Percentiles rank a stretch among this genome's conserved stretches.
Evolutionary conservation across 2,888 invertebrate genomes (phyloP).

Genomic region (Acanthacorydalis orientalis): DNA sequence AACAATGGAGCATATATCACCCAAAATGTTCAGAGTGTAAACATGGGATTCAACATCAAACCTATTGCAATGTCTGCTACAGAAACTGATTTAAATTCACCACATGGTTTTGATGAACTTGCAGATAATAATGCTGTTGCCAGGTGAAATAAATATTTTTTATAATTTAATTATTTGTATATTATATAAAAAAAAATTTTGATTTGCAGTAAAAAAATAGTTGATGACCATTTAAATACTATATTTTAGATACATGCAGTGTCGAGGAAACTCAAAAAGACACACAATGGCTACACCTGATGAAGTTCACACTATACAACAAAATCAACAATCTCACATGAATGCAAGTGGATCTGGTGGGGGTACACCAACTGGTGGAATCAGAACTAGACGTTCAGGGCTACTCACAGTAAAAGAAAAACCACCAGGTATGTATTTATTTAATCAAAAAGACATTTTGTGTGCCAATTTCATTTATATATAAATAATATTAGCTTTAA

Average conservation of each 20-base stretch:
- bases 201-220: background rate
- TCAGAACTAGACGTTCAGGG: slow-evolving; percentile 63
- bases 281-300: slow-evolving; percentile 67
- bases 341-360: slow-evolving; percentile 23
- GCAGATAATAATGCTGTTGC: slow-evolving; percentile 32
- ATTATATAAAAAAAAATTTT: background rate
- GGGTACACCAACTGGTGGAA: slow-evolving; percentile 33
- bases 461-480: slow-evolving; percentile 6
- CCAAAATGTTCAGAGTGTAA: background rate
- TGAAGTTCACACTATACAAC: slow-evolving; percentile 34
- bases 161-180: background rate
- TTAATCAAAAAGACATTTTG: slow-evolving; percentile 7
- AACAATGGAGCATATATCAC: background rate
- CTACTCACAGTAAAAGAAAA: slow-evolving; percentile 73
- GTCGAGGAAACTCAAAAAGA: slow-evolving; percentile 54
- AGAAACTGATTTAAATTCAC: slow-evolving; percentile 8
- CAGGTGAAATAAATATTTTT: slow-evolving; percentile 19
- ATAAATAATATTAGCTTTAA: slow-evolving; percentile 9
- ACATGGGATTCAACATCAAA: background rate
- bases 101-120: slow-evolving; percentile 25
- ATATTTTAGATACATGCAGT: slow-evolving; percentile 52
- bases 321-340: slow-evolving; percentile 15
- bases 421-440: slow-evolving; percentile 52
- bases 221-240: background rate
- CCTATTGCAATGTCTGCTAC: background rate